These are phyloP conservation scores for Eupithecia centaureata DNA, from an alignment of 2,888 invertebrate genomes.

Conservation along the genomic window DNA sequence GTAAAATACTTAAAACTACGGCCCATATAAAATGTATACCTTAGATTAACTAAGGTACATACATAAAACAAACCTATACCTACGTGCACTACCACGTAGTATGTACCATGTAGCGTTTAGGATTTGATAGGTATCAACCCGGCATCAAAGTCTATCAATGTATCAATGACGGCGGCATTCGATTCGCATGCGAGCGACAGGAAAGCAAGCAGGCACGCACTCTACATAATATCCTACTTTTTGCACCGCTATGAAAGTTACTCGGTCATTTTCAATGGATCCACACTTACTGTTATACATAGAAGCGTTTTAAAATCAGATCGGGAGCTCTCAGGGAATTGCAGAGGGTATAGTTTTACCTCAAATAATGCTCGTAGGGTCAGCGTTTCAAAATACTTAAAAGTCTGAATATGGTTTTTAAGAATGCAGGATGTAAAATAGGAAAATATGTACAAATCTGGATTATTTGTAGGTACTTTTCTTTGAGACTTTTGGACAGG, in stretches of 20 bases:
- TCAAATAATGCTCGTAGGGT: background rate
- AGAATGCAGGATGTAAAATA: too few species aligned
- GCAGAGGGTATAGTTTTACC: too few species aligned
- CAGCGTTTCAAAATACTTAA: background rate
- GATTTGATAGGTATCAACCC: background rate
- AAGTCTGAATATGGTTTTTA: too few species aligned
- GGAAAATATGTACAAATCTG: too few species aligned
- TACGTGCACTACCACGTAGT: too few species aligned
- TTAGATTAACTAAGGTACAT: too few species aligned
- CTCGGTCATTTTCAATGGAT: conserved; percentile 1
- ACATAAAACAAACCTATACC: too few species aligned
- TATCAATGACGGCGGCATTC: conserved; percentile 9
- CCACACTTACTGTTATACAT: background rate
- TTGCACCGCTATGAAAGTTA: conserved; percentile 27
- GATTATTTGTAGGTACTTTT: background rate
- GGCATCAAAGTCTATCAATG: background rate
- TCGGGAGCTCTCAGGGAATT: background rate
- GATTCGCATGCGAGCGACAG: conserved; percentile 27
- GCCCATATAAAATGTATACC: too few species aligned
- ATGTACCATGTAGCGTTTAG: too few species aligned
- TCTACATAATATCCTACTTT: conserved; percentile 32
- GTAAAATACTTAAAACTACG: too few species aligned
- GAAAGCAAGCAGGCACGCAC: conserved; percentile 27
- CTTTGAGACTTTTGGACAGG: background rate
- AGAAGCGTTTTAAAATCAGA: background rate